phyloP scores from a whole-genome alignment of 1,140 invertebrate genomes.

The Triops cancriformis region DNA sequence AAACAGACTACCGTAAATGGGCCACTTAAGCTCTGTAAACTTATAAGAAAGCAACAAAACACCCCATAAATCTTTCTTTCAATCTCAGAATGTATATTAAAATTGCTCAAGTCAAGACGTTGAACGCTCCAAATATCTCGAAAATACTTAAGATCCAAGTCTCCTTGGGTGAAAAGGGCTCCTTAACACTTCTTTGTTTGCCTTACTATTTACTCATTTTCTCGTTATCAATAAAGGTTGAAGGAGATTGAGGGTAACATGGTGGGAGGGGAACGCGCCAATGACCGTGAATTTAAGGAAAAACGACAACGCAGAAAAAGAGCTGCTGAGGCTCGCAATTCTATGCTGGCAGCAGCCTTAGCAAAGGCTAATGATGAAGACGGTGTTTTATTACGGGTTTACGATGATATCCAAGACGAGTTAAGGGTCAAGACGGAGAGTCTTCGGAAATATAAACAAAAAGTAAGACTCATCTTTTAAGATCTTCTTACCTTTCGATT shows the following conservation, averaged over 20 bases:
- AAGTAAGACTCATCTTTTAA: constrained; percentile 42
- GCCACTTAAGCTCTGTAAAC: background rate
- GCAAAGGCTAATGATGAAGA: constrained; percentile 58
- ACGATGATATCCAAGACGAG: constrained; percentile 67
- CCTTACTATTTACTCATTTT: constrained; percentile 8
- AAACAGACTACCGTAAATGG: no score
- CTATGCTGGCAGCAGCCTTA: constrained; percentile 50
- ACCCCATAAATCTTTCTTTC: background rate
- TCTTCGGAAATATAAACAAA: constrained; percentile 58
- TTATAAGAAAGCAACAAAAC: background rate
- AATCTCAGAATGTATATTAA: background rate
- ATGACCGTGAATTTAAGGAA: constrained; percentile 63
- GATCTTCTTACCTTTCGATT: constrained; percentile 21
- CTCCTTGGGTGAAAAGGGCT: background rate
- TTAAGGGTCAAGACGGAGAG: constrained; percentile 59
- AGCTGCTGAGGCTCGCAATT: constrained; percentile 56
- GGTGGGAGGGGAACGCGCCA: constrained; percentile 67
- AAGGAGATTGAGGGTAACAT: constrained; percentile 61
- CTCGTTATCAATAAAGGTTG: constrained; percentile 41
- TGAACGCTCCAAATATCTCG: background rate
- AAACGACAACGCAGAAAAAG: constrained; percentile 55
- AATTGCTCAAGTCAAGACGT: background rate
- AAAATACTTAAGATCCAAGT: background rate
- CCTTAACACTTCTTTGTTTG: background rate
- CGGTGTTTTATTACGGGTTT: constrained; percentile 54